Evolutionary conservation across 2,888 invertebrate species (phyloP), one percentile per base, ranked within the genome.

Genomic region (Thymelicus lineola): DNA sequence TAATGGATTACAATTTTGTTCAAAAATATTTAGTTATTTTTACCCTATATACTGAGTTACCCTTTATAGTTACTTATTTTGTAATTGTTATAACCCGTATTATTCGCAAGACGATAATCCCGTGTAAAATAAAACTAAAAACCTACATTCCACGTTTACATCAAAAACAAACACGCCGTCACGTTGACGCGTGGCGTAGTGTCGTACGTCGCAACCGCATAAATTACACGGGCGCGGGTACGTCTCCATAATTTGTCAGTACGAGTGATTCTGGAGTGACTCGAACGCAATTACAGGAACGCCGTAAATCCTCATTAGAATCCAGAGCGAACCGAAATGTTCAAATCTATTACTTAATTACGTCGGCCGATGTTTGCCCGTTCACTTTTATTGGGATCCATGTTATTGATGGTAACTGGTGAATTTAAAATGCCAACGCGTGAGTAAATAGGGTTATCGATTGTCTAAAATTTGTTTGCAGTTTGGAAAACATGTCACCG

Each of bases 221-320:
- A 59, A 55, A 46, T 55, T 35, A 45, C 28, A 45, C 35, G 14
- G 42, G 42, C 42, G 35, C n/a, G n/a, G 45, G 35, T 62, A 60
- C 67, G 53, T 61, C 46, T n/a, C 57, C 63, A 46, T 53, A 69
- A 65, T 72, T 61, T 72, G 63, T 70, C 65, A 60, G 46, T 46
- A 42, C 66, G 62, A 42, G 5, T 36, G 17, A 62, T 17, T 64
- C 28, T 55, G 66, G 61, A 61, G 72, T 58, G 66, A 53, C 64
- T 57, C 17, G 65, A 60, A 63, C 67, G 50, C 55, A 59, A 66
- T 66, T 66, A 58, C 42, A 17, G 35, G 12, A 28, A 38, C 62
- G 71, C 73, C 72, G 79, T 85, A 83, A 84, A 83, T 84, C 74
- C 77, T 82, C 80, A 83, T 84, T 82, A 84, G 76, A 80, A 71